Evolutionary conservation across 2,797 vertebrate species (phyloP).

Genomic region (Dipus sagitta): DNA sequence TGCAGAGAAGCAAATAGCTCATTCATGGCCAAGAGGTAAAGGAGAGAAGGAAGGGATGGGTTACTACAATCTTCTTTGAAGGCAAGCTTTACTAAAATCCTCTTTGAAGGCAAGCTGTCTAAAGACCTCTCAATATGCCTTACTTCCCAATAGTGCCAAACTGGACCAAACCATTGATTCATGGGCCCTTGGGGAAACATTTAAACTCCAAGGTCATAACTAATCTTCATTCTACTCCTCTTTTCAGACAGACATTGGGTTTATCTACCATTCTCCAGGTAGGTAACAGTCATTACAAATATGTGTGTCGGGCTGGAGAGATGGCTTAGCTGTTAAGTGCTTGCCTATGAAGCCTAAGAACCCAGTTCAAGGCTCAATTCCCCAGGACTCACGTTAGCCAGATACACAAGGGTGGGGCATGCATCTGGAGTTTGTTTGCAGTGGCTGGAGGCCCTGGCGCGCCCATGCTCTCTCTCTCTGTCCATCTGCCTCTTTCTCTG

Average conservation of each 20-base stretch:
- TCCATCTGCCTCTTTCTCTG: too few relatives aligned
- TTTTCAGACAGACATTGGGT: constrained; percentile 84
- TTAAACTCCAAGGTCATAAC: background rate
- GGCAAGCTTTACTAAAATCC: background rate
- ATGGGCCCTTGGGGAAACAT: background rate
- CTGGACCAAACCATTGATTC: background rate
- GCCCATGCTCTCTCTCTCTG: too few relatives aligned
- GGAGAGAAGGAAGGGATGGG: background rate
- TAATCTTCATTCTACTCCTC: constrained; percentile 9
- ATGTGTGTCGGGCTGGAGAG: too few relatives aligned
- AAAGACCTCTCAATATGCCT: background rate
- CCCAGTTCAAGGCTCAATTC: too few relatives aligned
- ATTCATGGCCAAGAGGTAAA: background rate
- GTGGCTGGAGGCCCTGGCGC: too few relatives aligned
- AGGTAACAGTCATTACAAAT: constrained; percentile 18
- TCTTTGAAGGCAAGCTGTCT: background rate
- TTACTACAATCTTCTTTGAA: background rate
- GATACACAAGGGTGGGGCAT: too few relatives aligned
- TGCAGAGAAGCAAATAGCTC: background rate
- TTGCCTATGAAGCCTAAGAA: too few relatives aligned
- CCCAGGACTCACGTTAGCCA: too few relatives aligned
- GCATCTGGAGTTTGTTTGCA: too few relatives aligned
- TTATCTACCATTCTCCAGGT: constrained; percentile 83
- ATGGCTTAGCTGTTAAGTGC: too few relatives aligned
- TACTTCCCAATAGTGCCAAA: background rate